phyloP scores from a whole-genome alignment of 1,140 invertebrate species.

The Trigoniulus corallinus region DNA sequence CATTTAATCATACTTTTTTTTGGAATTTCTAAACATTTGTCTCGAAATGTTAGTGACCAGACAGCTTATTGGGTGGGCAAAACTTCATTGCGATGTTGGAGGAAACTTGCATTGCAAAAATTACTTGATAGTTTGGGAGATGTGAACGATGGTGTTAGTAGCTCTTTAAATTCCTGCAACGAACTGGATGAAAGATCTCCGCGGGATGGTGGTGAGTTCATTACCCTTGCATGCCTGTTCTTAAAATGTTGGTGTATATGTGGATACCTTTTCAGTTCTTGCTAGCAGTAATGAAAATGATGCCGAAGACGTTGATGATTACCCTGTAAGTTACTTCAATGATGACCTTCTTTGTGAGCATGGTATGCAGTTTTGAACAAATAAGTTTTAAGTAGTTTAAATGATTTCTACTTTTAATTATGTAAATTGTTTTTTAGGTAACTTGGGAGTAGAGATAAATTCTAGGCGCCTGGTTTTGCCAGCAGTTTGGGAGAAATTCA shows the following conservation, averaged over 20 bases:
- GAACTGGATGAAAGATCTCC: conserved; percentile 4
- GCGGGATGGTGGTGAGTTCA: not conserved
- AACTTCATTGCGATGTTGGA: conserved; percentile 28
- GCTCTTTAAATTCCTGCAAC: not conserved
- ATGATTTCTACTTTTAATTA: not conserved
- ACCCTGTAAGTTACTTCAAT: conserved; percentile 29
- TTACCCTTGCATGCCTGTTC: not conserved
- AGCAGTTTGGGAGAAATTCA: conserved; percentile 33
- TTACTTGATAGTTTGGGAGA: conserved; percentile 8
- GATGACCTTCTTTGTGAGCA: conserved; percentile 38
- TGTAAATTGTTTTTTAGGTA: conserved; percentile 14
- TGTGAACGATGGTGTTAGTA: no score
- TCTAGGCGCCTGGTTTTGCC: conserved; percentile 29
- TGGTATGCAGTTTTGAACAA: conserved; percentile 16
- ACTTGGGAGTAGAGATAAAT: conserved; percentile 20
- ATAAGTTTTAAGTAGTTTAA: not conserved
- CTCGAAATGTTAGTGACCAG: conserved; percentile 8
- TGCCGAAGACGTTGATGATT: conserved; percentile 22
- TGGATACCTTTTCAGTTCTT: not conserved
- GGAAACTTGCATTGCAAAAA: conserved; percentile 14
- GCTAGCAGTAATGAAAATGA: conserved; percentile 11
- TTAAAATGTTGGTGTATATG: not conserved
- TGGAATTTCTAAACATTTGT: not conserved
- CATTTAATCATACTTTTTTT: conserved; percentile 1
- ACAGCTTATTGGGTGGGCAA: conserved; percentile 29